A percentile compares a stretch with the other conserved stretches of the same genome.
Evolutionary conservation across 2,113 vertebrate species (phyloP).

Genomic region (Zosterops borbonicus): DNA sequence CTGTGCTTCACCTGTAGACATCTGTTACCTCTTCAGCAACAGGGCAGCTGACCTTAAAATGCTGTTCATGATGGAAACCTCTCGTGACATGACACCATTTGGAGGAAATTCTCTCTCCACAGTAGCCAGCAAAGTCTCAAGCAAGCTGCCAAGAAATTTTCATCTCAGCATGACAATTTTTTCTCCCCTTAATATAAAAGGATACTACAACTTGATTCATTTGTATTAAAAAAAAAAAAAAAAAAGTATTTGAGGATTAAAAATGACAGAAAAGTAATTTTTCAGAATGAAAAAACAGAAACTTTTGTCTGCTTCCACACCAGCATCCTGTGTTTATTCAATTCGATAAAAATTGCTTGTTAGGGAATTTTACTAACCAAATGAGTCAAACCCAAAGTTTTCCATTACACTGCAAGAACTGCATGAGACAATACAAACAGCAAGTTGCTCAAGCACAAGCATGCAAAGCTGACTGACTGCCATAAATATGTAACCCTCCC

Average conservation of each 20-base stretch:
- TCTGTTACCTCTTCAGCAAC: background rate
- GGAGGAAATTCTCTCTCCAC: background rate
- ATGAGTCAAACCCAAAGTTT: background rate
- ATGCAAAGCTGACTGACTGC: background rate
- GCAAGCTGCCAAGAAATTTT: background rate
- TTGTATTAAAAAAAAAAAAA: background rate
- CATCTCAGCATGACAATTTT: background rate
- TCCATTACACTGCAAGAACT: background rate
- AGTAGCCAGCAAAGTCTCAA: background rate
- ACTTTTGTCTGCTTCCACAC: background rate
- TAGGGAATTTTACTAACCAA: background rate
- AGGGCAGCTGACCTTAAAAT: background rate
- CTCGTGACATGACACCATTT: background rate
- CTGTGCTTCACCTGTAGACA: background rate
- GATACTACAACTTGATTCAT: background rate
- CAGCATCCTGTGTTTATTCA: background rate
- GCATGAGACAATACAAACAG: background rate
- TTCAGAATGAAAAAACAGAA: background rate
- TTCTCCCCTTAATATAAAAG: background rate
- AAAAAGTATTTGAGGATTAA: background rate
- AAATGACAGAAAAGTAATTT: background rate
- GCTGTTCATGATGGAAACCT: background rate
- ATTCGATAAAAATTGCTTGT: background rate
- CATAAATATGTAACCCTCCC: background rate
- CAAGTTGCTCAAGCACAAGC: background rate